These are phyloP conservation scores for Muricea muricata DNA, from an alignment of 92 coral and sea anemone species.

Conservation along the genomic window DNA sequence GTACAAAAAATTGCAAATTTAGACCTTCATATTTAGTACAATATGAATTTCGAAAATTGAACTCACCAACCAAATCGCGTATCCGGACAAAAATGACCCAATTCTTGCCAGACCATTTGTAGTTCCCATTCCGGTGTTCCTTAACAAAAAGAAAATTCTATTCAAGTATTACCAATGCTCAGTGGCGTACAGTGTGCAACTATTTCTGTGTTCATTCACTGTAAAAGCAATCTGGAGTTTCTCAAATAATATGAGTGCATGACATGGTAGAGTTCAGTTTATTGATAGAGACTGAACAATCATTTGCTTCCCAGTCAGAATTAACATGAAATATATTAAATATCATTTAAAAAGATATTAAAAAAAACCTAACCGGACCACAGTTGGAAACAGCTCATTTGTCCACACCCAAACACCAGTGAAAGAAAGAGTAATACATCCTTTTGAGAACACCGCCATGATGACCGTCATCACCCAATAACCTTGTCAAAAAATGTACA, in stretches of 20 bases:
- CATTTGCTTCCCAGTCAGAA: no score
- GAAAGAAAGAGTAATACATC: conserved; percentile 87
- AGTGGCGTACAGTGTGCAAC: no score
- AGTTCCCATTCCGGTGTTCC: conserved; percentile 43
- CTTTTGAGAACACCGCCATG: conserved; percentile 84
- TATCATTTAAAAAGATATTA: not conserved
- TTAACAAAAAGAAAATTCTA: not conserved
- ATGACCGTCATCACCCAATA: conserved; percentile 59
- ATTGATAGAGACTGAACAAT: no score
- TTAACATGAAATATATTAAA: not conserved
- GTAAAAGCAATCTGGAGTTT: no score
- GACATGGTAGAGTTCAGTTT: no score
- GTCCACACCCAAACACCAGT: conserved; percentile 94
- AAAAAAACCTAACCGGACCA: conserved; percentile 71
- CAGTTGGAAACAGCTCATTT: conserved; percentile 91
- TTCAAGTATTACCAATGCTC: no score
- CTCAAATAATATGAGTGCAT: no score
- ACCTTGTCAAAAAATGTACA: not conserved
- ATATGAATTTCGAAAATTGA: no score
- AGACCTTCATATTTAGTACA: no score
- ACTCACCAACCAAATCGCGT: conserved; percentile 37
- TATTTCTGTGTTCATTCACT: no score
- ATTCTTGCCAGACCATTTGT: conserved; percentile 40
- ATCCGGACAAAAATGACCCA: conserved; percentile 30
- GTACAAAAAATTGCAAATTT: no score